A percentile compares a stretch with the other conserved stretches of the same genome.
phyloP scores from a whole-genome alignment of 1,140 invertebrate genomes.

The roundworm (Caenorhabditis elegans) region DNA sequence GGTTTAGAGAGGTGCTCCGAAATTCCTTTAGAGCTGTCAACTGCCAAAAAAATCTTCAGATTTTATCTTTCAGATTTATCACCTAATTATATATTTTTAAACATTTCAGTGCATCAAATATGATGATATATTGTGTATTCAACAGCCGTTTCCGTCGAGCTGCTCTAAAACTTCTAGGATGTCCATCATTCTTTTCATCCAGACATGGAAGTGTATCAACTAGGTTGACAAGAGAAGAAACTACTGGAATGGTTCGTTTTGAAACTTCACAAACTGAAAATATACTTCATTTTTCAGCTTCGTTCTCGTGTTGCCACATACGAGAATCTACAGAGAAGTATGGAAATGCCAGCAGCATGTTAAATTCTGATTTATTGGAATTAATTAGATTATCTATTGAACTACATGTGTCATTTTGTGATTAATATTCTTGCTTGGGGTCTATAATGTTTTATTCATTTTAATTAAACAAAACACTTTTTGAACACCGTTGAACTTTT shows the following conservation, averaged over 20 bases:
- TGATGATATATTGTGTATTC: conserved; percentile 42
- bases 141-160: conserved; percentile 31
- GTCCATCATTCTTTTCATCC: neutral
- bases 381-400: neutral
- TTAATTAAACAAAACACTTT: no score
- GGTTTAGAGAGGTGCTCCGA: no score
- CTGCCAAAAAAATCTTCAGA: no score
- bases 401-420: neutral
- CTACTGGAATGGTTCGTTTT: neutral
- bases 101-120: conserved; percentile 39
- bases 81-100: no score
- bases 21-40: no score
- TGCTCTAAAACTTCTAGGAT: neutral
- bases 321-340: neutral
- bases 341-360: neutral
- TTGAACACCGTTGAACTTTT: no score
- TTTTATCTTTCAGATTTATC: no score
- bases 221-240: neutral
- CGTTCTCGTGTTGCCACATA: neutral
- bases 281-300: neutral
- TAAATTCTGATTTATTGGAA: neutral
- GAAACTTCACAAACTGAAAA: neutral
- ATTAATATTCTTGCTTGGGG: no score
- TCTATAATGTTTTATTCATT: no score
- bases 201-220: neutral